Percentiles rank a stretch among this genome's conserved stretches.
Evolutionary conservation across 2,113 vertebrate species (phyloP).

Genomic region (Ammodramus savannarum): DNA sequence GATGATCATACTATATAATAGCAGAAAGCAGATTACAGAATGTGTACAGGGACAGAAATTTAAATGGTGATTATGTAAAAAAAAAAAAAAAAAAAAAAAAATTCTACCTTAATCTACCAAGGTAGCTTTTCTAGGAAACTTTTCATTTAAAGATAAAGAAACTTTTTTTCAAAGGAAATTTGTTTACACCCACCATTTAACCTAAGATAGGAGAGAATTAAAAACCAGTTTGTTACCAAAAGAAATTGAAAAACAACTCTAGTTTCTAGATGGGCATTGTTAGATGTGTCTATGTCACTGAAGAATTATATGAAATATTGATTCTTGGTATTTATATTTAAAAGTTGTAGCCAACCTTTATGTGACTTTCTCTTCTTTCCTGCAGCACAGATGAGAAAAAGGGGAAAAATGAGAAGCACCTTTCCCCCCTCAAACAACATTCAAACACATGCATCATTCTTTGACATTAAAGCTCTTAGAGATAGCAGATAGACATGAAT

Average conservation of each 20-base stretch:
- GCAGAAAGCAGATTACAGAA: not conserved
- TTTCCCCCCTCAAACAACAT: not conserved
- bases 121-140: not conserved
- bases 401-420: not conserved
- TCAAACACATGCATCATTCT: not conserved
- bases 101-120: not conserved
- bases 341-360: not conserved
- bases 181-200: not conserved
- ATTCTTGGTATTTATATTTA: not conserved
- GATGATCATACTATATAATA: not conserved
- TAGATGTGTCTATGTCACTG: not conserved
- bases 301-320: not conserved
- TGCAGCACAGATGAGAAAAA: not conserved
- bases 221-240: not conserved
- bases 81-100: not conserved
- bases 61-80: not conserved
- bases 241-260: not conserved
- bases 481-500: not conserved
- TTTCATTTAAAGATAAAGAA: not conserved
- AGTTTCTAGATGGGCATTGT: not conserved
- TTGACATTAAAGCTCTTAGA: not conserved
- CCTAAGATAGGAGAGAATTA: not conserved
- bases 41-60: not conserved
- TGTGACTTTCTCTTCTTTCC: not conserved
- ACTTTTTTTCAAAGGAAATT: not conserved